A percentile compares a stretch with the other conserved stretches of the same genome.
Evolutionary conservation across 2,113 vertebrate species (phyloP).

Genomic region (Zeus faber): DNA sequence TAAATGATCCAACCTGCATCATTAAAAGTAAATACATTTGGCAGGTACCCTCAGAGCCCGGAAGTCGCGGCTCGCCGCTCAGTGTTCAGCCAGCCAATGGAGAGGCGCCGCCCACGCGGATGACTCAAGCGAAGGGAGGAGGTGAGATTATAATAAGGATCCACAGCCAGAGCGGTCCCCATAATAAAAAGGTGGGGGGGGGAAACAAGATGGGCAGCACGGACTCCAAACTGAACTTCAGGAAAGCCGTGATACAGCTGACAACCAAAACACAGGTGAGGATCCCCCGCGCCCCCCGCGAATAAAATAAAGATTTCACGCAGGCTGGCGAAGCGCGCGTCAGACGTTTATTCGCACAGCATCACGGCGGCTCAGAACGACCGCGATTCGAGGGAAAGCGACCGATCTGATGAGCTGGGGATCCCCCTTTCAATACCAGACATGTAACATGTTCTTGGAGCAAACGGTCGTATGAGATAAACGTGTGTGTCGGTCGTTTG

Average conservation of each 20-base stretch:
- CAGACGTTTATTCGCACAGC: not conserved
- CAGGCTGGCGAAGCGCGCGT: slow-evolving; percentile 10
- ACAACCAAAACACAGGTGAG: slow-evolving; percentile 96
- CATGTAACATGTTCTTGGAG: too few relatives aligned
- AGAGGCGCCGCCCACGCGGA: slow-evolving; percentile 55
- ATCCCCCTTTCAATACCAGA: too few relatives aligned
- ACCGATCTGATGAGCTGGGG: not conserved
- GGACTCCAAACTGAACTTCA: slow-evolving; percentile 96
- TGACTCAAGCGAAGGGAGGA: slow-evolving; percentile 61
- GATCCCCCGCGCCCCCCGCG: not conserved
- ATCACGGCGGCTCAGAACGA: slow-evolving; percentile 25
- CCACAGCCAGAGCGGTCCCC: slow-evolving; percentile 38
- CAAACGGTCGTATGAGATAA: too few relatives aligned
- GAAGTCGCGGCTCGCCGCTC: slow-evolving; percentile 55
- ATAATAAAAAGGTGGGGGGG: slow-evolving; percentile 36
- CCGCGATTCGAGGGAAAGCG: not conserved
- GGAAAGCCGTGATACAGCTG: slow-evolving; percentile 97
- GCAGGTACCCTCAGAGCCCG: too few relatives aligned
- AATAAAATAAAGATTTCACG: not conserved
- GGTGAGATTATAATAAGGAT: slow-evolving; percentile 66
- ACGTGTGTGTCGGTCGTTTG: too few relatives aligned
- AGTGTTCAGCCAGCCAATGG: slow-evolving; percentile 43
- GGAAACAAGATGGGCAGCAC: slow-evolving; percentile 86
- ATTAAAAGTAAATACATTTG: too few relatives aligned
- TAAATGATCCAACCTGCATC: too few relatives aligned